These are phyloP conservation scores for Ptiloglossa arizonensis DNA, from an alignment of 1,140 invertebrate species.

Conservation along the genomic window DNA sequence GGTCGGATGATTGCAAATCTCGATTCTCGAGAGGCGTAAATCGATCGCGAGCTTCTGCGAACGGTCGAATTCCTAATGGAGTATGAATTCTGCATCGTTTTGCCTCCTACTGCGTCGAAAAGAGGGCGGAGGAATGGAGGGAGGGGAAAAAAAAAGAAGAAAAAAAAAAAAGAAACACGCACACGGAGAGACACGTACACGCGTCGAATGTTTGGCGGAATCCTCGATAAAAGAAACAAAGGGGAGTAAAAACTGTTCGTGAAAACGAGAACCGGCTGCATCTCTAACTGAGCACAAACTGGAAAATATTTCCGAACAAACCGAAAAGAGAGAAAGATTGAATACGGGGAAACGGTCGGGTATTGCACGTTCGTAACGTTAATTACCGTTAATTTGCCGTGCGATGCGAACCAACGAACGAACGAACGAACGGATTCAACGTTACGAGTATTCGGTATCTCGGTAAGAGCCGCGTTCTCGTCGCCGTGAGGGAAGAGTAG, in stretches of 20 bases:
- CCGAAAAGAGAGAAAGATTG: too few species aligned
- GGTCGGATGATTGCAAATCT: constrained; percentile 9
- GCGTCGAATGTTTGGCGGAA: neutral
- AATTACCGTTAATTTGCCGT: too few species aligned
- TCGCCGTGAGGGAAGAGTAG: too few species aligned
- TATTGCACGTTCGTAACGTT: neutral
- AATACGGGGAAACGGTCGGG: neutral
- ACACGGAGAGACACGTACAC: too few species aligned
- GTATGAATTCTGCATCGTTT: constrained; percentile 18
- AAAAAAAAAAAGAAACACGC: too few species aligned
- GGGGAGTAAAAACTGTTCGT: neutral
- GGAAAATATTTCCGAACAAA: neutral
- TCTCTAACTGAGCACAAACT: neutral
- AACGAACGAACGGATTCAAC: too few species aligned
- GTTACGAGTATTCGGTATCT: too few species aligned
- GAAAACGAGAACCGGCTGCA: neutral
- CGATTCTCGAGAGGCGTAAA: constrained; percentile 30
- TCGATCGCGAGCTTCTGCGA: constrained; percentile 21
- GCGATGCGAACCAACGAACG: neutral
- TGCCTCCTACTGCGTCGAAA: neutral
- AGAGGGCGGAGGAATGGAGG: too few species aligned
- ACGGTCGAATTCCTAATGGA: constrained; percentile 26
- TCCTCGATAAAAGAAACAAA: neutral
- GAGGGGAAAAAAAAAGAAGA: neutral
- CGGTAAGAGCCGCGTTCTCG: too few species aligned